These are phyloP conservation scores for Thripadectes ignobilis DNA, from an alignment of 2,797 vertebrate genomes.

Conservation along the genomic window DNA sequence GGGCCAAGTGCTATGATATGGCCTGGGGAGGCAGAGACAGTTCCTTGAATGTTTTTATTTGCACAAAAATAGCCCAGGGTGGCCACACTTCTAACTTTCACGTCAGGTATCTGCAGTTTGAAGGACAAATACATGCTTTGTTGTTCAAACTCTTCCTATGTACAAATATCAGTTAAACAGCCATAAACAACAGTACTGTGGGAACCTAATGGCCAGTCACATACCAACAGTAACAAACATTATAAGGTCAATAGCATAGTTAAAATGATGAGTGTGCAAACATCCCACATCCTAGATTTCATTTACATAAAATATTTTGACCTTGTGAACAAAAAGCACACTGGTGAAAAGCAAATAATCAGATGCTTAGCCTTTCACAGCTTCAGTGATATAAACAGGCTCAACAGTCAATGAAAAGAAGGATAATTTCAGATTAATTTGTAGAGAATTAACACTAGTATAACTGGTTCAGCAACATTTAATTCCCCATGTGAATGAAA, in stretches of 20 bases:
- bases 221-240: conserved; percentile 11
- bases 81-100: not conserved
- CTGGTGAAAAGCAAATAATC: conserved; percentile 12
- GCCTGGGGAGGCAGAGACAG: not conserved
- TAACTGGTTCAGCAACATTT: conserved; percentile 5
- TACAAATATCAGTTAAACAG: not conserved
- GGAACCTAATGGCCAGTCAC: not conserved
- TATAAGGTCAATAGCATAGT: conserved; percentile 39
- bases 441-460: conserved; percentile 33
- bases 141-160: not conserved
- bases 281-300: not conserved
- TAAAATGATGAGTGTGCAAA: conserved; percentile 42
- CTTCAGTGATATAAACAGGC: not conserved
- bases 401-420: not conserved
- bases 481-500: conserved; percentile 14
- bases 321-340: not conserved
- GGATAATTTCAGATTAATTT: conserved; percentile 43
- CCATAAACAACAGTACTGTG: not conserved
- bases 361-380: not conserved
- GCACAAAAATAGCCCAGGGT: not conserved
- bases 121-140: not conserved
- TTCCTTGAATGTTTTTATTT: not conserved
- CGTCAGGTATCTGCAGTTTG: not conserved
- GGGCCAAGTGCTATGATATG: not conserved
- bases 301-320: conserved; percentile 45